Conservation (phyloP, 2,113 vertebrate species). For the Arothron firmamentum region DNA sequence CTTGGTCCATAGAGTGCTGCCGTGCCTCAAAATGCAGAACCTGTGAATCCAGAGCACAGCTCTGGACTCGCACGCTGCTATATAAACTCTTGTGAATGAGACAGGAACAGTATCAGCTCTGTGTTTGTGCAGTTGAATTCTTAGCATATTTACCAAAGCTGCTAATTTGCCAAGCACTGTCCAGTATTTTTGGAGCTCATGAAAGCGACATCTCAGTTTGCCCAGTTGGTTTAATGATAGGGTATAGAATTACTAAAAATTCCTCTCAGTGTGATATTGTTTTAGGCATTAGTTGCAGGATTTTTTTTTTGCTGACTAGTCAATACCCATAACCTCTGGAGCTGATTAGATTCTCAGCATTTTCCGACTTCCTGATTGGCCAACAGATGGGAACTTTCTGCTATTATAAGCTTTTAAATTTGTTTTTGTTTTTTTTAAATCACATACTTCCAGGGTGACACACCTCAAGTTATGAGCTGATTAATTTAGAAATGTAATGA, state of each 20-base stretch:
- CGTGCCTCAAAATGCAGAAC: constrained; percentile 55
- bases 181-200: constrained; percentile 34
- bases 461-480: no score
- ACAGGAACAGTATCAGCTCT: constrained; percentile 64
- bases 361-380: no score
- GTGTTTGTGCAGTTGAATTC: constrained; percentile 60
- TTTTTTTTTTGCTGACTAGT: no score
- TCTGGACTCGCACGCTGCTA: constrained; percentile 62
- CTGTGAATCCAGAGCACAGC: constrained; percentile 57
- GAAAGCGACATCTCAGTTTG: constrained; percentile 13
- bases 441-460: no score
- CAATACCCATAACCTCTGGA: no score
- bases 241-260: neutral
- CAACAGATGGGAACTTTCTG: no score
- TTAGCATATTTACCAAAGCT: constrained; percentile 66
- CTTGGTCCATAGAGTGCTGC: constrained; percentile 24
- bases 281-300: no score
- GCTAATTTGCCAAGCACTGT: constrained; percentile 33
- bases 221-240: constrained; percentile 13
- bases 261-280: neutral
- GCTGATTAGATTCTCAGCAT: no score
- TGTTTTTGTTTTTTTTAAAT: neutral
- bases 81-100: constrained; percentile 53
- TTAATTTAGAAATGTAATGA: constrained; percentile 4
- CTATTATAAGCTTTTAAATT: no score